These are phyloP conservation scores for Cataglyphis albicans DNA, from an alignment of 2,888 invertebrate species.

Conservation along the genomic window DNA sequence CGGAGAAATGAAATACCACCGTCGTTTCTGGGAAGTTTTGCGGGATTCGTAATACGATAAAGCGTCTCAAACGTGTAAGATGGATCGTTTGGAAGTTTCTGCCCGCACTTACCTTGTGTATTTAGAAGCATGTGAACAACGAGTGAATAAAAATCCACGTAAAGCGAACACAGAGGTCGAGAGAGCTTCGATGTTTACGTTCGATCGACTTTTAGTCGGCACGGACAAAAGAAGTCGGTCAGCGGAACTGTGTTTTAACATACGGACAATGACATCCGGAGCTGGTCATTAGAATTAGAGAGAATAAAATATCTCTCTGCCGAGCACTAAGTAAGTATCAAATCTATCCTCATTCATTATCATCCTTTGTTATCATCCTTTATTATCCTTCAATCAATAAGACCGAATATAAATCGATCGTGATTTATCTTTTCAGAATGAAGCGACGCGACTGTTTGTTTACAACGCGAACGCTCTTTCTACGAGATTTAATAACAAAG, in stretches of 20 bases:
- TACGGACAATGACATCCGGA: constrained; percentile 33
- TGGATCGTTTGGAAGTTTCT: not conserved
- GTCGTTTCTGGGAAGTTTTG: constrained; percentile 17
- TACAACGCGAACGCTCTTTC: not conserved
- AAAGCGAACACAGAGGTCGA: constrained; percentile 29
- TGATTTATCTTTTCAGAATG: not conserved
- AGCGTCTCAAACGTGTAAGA: not conserved
- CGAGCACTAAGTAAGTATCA: too few relatives aligned
- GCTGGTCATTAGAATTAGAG: constrained; percentile 22
- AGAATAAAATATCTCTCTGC: constrained; percentile 9
- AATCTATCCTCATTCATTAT: not conserved
- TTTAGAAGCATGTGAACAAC: constrained; percentile 11
- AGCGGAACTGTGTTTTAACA: constrained; percentile 48
- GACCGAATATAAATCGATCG: not conserved
- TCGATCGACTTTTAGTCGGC: constrained; percentile 17
- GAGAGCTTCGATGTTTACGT: constrained; percentile 33
- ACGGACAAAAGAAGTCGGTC: constrained; percentile 47
- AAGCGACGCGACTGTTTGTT: not conserved
- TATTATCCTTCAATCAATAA: not conserved
- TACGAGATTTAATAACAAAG: not conserved
- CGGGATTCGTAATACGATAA: not conserved
- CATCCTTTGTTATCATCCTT: not conserved
- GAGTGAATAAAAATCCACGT: constrained; percentile 37
- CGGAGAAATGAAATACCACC: not conserved
- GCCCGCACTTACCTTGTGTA: not conserved